A percentile compares a stretch with the other conserved stretches of the same genome.
Conservation (phyloP, 2,797 vertebrate genomes). For the Clarias fuscus region DNA sequence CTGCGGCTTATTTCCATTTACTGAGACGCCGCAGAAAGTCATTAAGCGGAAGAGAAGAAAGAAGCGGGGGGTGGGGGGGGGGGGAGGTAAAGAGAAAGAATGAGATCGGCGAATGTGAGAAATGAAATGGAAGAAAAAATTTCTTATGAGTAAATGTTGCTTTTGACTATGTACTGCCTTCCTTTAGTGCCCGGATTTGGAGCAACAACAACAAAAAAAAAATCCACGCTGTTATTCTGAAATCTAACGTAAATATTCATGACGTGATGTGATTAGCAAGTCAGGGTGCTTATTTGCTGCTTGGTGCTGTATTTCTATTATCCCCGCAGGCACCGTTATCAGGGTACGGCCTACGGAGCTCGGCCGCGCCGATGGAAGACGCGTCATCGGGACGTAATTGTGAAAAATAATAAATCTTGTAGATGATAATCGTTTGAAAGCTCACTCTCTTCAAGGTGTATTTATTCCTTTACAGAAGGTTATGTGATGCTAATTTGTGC, state of each 20-base stretch:
- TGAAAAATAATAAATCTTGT: neutral
- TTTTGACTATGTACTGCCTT: neutral
- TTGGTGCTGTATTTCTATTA: neutral
- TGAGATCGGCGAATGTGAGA: neutral
- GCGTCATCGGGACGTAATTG: neutral
- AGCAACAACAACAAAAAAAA: neutral
- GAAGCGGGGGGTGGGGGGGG: conserved; percentile 22
- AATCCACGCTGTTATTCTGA: neutral
- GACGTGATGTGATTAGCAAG: neutral
- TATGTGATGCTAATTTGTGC: neutral
- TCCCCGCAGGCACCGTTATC: neutral
- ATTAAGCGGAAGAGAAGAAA: neutral
- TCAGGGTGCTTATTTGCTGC: neutral
- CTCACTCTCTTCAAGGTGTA: neutral
- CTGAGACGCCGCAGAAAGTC: conserved; percentile 57
- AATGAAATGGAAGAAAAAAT: neutral
- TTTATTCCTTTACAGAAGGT: neutral
- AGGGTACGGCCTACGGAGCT: neutral
- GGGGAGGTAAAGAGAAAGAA: neutral
- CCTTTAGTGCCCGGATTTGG: neutral
- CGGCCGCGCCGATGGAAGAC: no score
- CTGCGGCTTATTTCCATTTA: conserved; percentile 88
- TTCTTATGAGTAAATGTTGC: neutral
- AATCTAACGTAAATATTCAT: neutral
- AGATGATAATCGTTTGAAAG: neutral